Conservation (phyloP, 2,113 vertebrate genomes). For the Marmota flaviventris region DNA sequence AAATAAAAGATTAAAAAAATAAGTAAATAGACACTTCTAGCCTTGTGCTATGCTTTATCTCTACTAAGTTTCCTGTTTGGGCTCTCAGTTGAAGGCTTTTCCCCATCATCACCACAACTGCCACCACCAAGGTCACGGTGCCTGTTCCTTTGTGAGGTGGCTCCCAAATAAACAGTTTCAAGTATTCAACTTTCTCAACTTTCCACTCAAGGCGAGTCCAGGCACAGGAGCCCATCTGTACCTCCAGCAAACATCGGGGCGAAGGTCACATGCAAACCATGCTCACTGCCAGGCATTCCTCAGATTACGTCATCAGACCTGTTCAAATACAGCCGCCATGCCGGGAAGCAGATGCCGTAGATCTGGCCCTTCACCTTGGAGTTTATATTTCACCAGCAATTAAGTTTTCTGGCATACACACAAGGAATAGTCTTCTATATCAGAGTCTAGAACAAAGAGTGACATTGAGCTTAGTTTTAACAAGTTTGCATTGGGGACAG, state of each 20-base stretch:
- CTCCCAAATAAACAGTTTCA: background rate
- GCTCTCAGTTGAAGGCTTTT: background rate
- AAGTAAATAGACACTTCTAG: background rate
- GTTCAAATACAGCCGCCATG: background rate
- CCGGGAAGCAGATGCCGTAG: background rate
- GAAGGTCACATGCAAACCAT: background rate
- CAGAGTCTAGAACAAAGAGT: background rate
- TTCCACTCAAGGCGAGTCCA: background rate
- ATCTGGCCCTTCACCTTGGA: background rate
- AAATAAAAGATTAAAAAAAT: no score
- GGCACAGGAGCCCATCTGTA: background rate
- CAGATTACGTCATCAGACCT: background rate
- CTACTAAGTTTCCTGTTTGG: background rate
- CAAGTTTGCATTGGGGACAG: background rate
- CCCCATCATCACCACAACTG: background rate
- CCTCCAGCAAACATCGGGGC: background rate
- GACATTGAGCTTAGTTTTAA: conserved; percentile 16
- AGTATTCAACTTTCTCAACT: background rate
- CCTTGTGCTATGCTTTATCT: background rate
- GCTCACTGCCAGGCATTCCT: background rate
- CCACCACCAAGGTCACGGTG: background rate
- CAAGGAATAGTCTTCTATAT: background rate
- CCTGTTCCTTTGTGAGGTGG: background rate
- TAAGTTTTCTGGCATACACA: background rate
- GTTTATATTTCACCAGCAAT: background rate